Conservation (phyloP, 2,113 vertebrate genomes). For the Actenoides hombroni region DNA sequence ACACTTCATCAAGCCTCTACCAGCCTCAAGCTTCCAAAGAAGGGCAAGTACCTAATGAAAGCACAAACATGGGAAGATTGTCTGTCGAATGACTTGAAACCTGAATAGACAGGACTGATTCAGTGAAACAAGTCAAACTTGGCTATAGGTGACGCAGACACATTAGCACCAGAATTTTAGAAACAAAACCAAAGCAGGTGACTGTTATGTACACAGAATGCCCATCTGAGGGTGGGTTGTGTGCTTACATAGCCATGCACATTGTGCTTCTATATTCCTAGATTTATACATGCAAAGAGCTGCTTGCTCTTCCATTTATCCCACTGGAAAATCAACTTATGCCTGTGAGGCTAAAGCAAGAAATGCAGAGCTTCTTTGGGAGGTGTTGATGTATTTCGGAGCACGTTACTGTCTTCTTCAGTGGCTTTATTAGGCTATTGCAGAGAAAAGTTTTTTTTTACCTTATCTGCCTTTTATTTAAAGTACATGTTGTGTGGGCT, state of each 20-base stretch:
- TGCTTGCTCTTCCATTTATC: not conserved
- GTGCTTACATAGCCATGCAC: not conserved
- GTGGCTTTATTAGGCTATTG: not conserved
- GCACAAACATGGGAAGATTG: not conserved
- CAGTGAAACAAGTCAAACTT: not conserved
- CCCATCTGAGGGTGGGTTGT: not conserved
- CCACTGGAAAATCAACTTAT: not conserved
- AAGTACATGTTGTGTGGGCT: not conserved
- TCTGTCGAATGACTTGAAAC: not conserved
- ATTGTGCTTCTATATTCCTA: not conserved
- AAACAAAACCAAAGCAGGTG: not conserved
- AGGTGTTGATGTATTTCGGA: not conserved
- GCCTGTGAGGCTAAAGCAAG: not conserved
- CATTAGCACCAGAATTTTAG: not conserved
- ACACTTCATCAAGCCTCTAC: not conserved
- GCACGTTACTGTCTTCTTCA: not conserved
- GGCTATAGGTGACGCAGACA: not conserved
- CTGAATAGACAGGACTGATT: not conserved
- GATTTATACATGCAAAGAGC: not conserved
- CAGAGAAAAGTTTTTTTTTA: not conserved
- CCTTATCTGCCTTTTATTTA: not conserved
- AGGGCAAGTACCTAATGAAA: not conserved
- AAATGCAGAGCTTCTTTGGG: not conserved
- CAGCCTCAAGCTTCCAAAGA: not conserved
- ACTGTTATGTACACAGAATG: not conserved